These are phyloP conservation scores for Gymnoscopelus microlampas DNA, from an alignment of 2,797 vertebrate species.

Conservation along the genomic window DNA sequence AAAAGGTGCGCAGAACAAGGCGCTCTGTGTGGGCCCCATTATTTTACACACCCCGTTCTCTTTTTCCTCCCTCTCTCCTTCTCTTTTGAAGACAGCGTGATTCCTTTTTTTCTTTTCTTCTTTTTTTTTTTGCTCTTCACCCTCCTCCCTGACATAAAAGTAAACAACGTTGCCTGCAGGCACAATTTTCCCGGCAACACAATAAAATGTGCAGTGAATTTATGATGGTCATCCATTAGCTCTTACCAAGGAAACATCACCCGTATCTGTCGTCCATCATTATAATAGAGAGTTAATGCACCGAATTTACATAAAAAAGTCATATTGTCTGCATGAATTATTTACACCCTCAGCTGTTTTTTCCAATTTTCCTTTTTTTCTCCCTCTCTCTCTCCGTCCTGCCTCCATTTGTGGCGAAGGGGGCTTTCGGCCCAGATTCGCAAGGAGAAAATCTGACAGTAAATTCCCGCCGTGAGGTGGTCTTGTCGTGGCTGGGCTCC, in stretches of 20 bases:
- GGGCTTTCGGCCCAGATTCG: slow-evolving; percentile 92
- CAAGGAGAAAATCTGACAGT: slow-evolving; percentile 93
- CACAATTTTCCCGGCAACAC: slow-evolving; percentile 99
- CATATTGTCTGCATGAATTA: slow-evolving; percentile 99
- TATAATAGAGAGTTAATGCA: slow-evolving; percentile 99
- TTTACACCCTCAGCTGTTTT: slow-evolving; percentile 99
- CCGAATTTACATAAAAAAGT: slow-evolving; percentile 99
- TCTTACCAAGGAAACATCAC: slow-evolving; percentile 99
- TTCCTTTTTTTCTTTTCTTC: slow-evolving; percentile 74
- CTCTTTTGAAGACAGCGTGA: slow-evolving; percentile 93
- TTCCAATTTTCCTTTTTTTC: slow-evolving; percentile 76
- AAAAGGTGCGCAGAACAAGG: slow-evolving; percentile 79
- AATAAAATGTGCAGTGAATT: slow-evolving; percentile 99
- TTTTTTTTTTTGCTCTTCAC: slow-evolving; percentile 45
- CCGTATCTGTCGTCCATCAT: slow-evolving; percentile 99
- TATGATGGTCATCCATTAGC: slow-evolving; percentile 99
- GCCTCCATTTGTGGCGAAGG: slow-evolving; percentile 75
- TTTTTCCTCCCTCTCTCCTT: slow-evolving; percentile 55
- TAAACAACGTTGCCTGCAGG: slow-evolving; percentile 99
- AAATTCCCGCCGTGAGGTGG: slow-evolving; percentile 92
- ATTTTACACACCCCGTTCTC: slow-evolving; percentile 85
- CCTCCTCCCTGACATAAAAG: slow-evolving; percentile 94
- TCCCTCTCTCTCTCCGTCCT: slow-evolving; percentile 27
- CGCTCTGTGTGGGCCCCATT: slow-evolving; percentile 80
- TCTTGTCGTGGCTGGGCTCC: slow-evolving; percentile 64